Evolutionary conservation across 2,888 invertebrate species (phyloP), one percentile per base, ranked within the genome.

Genomic region (Lottia scabra): DNA sequence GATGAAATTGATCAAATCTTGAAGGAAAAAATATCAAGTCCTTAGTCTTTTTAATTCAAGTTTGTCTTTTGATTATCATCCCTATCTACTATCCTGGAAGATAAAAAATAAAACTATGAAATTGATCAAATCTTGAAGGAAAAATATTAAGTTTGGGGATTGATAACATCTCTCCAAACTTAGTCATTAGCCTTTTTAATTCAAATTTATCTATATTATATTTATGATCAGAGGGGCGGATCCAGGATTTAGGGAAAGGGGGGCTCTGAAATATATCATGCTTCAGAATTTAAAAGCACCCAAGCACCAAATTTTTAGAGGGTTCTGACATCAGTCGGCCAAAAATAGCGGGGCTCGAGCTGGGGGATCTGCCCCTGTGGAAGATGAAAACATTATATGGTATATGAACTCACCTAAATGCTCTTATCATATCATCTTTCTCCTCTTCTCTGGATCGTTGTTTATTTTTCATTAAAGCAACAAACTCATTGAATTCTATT

Each of bases 21-120:
- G n/a, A n/a, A n/a, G n/a, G n/a, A n/a, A n/a, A n/a, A n/a, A n/a
- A n/a, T n/a, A n/a, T n/a, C n/a, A n/a, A n/a, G 74, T 75, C 16
- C 67, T 63, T 1, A 76, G 63, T 15, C 64, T 45, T 16, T 48
- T 27, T 15, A 76, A 46, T 45, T 76, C 76, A 27, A 48, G 23
- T 38, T 12, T 23, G 16, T 75, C 74, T 12, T 74, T 1, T 74
- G 70, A 48, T 71, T 67, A 2, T 67, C 67, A 38, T 76, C 65
- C 56, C 72, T 70, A 65, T 76, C 76, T 45, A 76, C 74, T 23
- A 72, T 67, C 65, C 63, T 68, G 26, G 70, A 75, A 15, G 70
- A 72, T 56, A 15, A 56, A 19, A 2, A 19, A 15, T 16, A 56
- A 48, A 30, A n/a, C n/a, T n/a, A n/a, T n/a, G n/a, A n/a, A n/a